A percentile compares a stretch with the other conserved stretches of the same genome.
phyloP scores from a whole-genome alignment of 2,113 vertebrate genomes.

The Syngnathus typhle region DNA sequence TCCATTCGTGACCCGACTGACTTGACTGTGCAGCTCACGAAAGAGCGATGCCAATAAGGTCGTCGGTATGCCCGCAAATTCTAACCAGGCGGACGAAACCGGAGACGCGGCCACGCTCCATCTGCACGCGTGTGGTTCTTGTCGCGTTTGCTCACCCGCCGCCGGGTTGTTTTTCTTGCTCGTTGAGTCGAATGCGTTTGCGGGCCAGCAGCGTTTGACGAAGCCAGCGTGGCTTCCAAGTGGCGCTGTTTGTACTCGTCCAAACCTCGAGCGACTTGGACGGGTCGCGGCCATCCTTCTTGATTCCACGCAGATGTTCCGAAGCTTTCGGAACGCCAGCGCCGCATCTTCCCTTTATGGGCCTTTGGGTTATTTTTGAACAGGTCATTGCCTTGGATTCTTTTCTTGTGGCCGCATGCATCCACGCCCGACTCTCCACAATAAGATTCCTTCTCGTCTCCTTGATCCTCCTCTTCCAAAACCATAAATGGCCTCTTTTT shows the following conservation, averaged over 20 bases:
- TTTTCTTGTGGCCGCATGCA: conserved; percentile 36
- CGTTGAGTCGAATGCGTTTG: background rate
- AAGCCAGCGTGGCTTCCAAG: background rate
- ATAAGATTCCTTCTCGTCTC: conserved; percentile 36
- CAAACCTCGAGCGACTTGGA: conserved; percentile 24
- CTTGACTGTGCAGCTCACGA: conserved; percentile 13
- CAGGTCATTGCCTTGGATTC: conserved; percentile 6
- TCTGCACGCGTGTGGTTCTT: conserved; percentile 18
- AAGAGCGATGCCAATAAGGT: conserved; percentile 12
- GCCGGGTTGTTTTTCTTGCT: conserved; percentile 13
- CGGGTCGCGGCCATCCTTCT: conserved; percentile 16
- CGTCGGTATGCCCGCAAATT: conserved; percentile 26
- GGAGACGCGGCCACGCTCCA: conserved; percentile 30
- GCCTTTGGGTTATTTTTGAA: conserved; percentile 6
- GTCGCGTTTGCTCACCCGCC: conserved; percentile 7
- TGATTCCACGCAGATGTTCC: conserved; percentile 39
- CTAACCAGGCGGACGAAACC: conserved; percentile 51
- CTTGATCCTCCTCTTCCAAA: conserved; percentile 37
- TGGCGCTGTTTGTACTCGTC: conserved; percentile 15
- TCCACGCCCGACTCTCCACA: conserved; percentile 35
- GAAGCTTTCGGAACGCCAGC: conserved; percentile 12
- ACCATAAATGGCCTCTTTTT: conserved; percentile 37
- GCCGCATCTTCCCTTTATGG: conserved; percentile 16
- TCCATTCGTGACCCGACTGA: conserved; percentile 1
- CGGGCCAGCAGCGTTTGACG: background rate